Percentiles rank a stretch among this genome's conserved stretches.
These are phyloP conservation scores for Parazoanthus darwini DNA, from an alignment of 92 coral and sea anemone genomes.

Conservation along the genomic window DNA sequence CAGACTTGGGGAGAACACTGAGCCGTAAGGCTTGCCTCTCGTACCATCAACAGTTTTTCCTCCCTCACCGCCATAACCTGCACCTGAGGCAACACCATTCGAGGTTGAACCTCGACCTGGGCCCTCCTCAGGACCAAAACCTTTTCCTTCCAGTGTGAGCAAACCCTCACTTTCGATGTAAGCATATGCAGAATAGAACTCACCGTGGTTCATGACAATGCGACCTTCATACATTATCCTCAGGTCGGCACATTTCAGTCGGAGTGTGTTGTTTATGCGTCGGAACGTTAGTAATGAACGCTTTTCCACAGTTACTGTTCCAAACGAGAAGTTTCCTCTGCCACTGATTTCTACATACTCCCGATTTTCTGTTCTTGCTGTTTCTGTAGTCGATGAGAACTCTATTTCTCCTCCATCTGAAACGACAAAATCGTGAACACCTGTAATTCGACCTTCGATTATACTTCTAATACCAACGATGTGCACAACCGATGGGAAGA, in stretches of 20 bases:
- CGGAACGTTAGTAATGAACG: slow-evolving; percentile 48
- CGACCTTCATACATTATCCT: slow-evolving; percentile 65
- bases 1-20: slow-evolving; percentile 61
- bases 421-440: slow-evolving; percentile 61
- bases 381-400: slow-evolving; percentile 63
- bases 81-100: slow-evolving; percentile 61
- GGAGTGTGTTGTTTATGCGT: slow-evolving; percentile 50
- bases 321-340: slow-evolving; percentile 71
- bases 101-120: slow-evolving; percentile 63
- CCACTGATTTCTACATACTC: slow-evolving; percentile 56
- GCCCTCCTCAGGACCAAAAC: slow-evolving; percentile 59
- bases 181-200: slow-evolving; percentile 53
- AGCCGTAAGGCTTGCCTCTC: slow-evolving; percentile 66
- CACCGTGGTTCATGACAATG: slow-evolving; percentile 60
- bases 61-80: slow-evolving; percentile 77
- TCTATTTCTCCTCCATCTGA: slow-evolving; percentile 59
- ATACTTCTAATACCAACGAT: slow-evolving; percentile 58
- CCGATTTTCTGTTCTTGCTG: slow-evolving; percentile 67
- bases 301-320: slow-evolving; percentile 60
- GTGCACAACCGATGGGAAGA: slow-evolving; percentile 60
- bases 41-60: slow-evolving; percentile 41
- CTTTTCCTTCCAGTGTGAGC: slow-evolving; percentile 61
- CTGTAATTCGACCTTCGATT: slow-evolving; percentile 71
- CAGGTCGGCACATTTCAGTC: slow-evolving; percentile 51
- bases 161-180: slow-evolving; percentile 64